A percentile compares a stretch with the other conserved stretches of the same genome.
These are phyloP conservation scores for Tragulus kanchil DNA, from an alignment of 2,113 vertebrate genomes.

Conservation along the genomic window DNA sequence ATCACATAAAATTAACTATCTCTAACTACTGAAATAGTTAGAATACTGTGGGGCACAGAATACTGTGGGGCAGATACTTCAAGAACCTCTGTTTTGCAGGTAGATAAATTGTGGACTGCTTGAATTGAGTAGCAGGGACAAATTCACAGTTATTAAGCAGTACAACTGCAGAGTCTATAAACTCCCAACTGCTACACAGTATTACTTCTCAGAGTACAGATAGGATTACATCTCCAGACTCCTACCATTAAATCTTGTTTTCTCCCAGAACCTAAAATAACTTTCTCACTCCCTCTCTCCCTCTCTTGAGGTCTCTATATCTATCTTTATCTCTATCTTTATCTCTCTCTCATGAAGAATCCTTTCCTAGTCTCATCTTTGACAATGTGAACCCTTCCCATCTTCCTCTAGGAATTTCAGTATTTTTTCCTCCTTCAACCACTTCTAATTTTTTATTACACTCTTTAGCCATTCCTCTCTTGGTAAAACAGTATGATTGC, in stretches of 20 bases:
- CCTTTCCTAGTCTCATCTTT: not conserved
- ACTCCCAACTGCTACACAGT: not conserved
- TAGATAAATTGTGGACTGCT: not conserved
- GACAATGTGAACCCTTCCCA: not conserved
- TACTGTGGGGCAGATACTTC: not conserved
- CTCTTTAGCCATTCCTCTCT: not conserved
- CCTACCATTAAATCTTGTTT: not conserved
- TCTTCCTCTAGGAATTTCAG: not conserved
- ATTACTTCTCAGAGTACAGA: not conserved
- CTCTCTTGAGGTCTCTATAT: not conserved
- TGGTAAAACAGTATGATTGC: not conserved
- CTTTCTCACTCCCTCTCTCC: not conserved
- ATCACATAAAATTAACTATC: not conserved
- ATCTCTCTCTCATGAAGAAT: not conserved
- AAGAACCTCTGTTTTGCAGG: not conserved
- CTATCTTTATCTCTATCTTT: not conserved
- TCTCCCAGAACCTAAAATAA: not conserved
- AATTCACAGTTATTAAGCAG: not conserved
- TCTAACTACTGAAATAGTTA: not conserved
- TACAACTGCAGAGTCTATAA: not conserved
- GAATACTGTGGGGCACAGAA: not conserved
- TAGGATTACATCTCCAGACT: not conserved
- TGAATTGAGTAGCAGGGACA: not conserved
- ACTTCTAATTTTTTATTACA: not conserved
- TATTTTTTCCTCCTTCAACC: not conserved